These are phyloP conservation scores for Castor canadensis DNA, from an alignment of 2,113 vertebrate genomes.

Conservation along the genomic window DNA sequence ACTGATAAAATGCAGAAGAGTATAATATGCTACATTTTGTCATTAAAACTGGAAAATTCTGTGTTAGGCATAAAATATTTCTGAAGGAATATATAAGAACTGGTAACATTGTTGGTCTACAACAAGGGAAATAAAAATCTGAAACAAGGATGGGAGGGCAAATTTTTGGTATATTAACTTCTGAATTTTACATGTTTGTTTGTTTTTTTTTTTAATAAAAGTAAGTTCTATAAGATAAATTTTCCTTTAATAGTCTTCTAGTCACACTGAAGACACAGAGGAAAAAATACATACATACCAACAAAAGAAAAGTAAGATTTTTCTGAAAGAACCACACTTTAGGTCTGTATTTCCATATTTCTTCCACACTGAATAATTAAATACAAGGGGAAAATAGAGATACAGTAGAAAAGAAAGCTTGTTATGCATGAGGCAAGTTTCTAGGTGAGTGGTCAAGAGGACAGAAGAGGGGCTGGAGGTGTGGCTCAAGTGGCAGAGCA, in stretches of 20 bases:
- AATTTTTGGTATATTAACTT: not conserved
- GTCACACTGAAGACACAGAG: not conserved
- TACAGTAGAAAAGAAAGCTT: not conserved
- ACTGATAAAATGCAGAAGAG: conserved; percentile 1
- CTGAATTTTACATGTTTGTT: conserved; percentile 20
- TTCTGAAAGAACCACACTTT: not conserved
- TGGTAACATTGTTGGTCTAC: not conserved
- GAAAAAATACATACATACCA: not conserved
- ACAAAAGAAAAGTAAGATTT: not conserved
- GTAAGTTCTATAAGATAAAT: not conserved
- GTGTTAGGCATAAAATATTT: not conserved
- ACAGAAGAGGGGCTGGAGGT: too few relatives aligned
- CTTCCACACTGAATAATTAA: not conserved
- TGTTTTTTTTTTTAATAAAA: conserved; percentile 1
- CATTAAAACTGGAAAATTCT: not conserved
- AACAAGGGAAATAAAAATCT: not conserved
- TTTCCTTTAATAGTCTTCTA: conserved; percentile 1
- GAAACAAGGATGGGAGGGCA: not conserved
- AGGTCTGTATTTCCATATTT: not conserved
- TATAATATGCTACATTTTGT: not conserved
- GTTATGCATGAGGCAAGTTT: not conserved
- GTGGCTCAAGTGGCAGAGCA: too few relatives aligned
- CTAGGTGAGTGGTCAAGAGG: not conserved
- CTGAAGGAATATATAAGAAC: not conserved
- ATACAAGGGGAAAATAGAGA: not conserved